These are phyloP conservation scores for Agonopterix subpropinquella DNA, from an alignment of 2,888 invertebrate genomes.

Conservation along the genomic window DNA sequence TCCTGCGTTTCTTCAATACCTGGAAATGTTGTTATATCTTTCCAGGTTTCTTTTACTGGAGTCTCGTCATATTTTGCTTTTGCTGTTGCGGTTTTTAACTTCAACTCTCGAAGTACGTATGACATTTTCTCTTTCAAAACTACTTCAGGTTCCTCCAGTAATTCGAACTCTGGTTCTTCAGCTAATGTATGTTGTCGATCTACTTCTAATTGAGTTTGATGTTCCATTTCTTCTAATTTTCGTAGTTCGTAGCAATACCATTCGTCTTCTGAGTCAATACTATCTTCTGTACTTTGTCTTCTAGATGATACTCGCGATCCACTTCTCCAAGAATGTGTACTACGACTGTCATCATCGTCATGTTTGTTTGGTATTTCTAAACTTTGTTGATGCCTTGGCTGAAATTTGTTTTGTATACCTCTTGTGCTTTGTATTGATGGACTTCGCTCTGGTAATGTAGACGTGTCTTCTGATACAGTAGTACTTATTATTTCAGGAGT, in stretches of 20 bases:
- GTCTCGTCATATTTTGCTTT: constrained; percentile 60
- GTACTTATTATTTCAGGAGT: constrained; percentile 58
- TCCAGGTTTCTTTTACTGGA: constrained; percentile 56
- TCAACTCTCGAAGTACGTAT: constrained; percentile 84
- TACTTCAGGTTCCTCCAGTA: constrained; percentile 76
- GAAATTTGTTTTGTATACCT: constrained; percentile 75
- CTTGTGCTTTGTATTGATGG: constrained; percentile 79
- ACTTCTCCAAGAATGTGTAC: constrained; percentile 91
- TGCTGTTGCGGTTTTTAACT: constrained; percentile 77
- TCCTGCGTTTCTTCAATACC: constrained; percentile 60
- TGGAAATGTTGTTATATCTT: constrained; percentile 66
- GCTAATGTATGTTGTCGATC: constrained; percentile 78
- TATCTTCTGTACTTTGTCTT: constrained; percentile 93
- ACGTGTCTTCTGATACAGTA: constrained; percentile 65
- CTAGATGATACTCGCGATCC: constrained; percentile 90
- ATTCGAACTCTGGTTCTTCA: constrained; percentile 76
- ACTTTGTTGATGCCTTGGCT: constrained; percentile 84
- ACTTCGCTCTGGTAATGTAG: constrained; percentile 76
- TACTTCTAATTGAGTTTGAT: constrained; percentile 80
- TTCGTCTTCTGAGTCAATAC: constrained; percentile 94
- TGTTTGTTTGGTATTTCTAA: constrained; percentile 86
- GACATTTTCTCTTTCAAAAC: constrained; percentile 87
- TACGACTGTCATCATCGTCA: constrained; percentile 89
- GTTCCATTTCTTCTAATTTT: constrained; percentile 90
- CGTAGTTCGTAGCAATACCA: constrained; percentile 94